Conservation (phyloP, 2,888 invertebrate species). For the Lordiphosa fenestrarum region DNA sequence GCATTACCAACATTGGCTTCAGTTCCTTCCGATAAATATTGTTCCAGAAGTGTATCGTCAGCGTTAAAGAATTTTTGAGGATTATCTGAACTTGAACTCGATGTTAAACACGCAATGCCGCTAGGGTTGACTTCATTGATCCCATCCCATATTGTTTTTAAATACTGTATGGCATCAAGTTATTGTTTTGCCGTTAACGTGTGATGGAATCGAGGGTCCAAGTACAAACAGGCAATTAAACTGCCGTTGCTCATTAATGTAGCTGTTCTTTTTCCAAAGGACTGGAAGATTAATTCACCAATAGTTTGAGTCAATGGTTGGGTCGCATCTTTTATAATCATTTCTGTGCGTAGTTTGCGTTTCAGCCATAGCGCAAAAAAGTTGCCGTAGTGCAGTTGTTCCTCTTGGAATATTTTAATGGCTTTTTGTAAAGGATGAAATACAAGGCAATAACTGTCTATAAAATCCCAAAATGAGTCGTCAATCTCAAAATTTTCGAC, state of each 20-base stretch:
- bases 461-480: conserved; percentile 17
- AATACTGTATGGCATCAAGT: conserved; percentile 11
- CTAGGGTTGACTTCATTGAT: conserved; percentile 8
- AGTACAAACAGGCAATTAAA: conserved; percentile 20
- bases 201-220: conserved; percentile 34
- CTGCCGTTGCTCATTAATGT: conserved; percentile 19
- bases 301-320: conserved; percentile 9
- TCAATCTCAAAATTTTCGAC: conserved; percentile 11
- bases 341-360: not conserved
- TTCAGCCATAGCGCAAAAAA: conserved; percentile 5
- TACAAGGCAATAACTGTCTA: conserved; percentile 8
- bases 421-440: conserved; percentile 16
- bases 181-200: conserved; percentile 16
- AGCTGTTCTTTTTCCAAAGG: conserved; percentile 13
- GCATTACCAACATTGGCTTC: not conserved
- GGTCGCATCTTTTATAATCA: conserved; percentile 14
- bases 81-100: too few relatives aligned
- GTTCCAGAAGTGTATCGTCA: conserved; percentile 17
- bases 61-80: conserved; percentile 10
- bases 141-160: conserved; percentile 21
- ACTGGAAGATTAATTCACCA: conserved; percentile 9
- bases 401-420: conserved; percentile 10
- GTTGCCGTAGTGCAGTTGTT: conserved; percentile 12
- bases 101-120: not conserved
- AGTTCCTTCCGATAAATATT: conserved; percentile 11